Evolutionary conservation across 2,888 invertebrate genomes (phyloP), one percentile per base, ranked within the genome.

Genomic region (Agelastica alni): DNA sequence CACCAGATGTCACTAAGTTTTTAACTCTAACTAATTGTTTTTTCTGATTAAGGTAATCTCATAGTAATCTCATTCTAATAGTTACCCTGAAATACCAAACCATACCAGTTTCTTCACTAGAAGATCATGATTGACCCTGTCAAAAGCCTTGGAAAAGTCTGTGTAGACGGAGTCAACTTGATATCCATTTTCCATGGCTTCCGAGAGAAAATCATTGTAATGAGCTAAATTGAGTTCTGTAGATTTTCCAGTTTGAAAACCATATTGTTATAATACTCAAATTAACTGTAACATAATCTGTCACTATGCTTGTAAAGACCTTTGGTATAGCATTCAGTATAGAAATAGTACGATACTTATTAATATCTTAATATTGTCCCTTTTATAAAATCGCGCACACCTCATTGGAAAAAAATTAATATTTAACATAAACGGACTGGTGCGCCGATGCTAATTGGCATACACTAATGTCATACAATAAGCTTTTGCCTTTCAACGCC

Each of bases 101-200:
- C n/a, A n/a, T n/a, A n/a, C n/a, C n/a, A 34, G 22, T 7, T 22
- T 22, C 4, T 7, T 4, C 4, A 22, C 7, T 10, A 20, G 20
- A 12, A 39, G 18, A n/a, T 39, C 4, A 20, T 39, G 18, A 20
- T 39, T 39, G 10, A 39, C 39, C 10, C 20, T 39, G 39, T 39
- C 39, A n/a, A 39, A 39, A n/a, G 39, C 39, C n/a, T 39, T 18
- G 18, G 39, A 39, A 39, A 39, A 39, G 10, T 39, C 39, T 5
- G 39, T 39, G 20, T 39, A 18, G 2, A 39, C n/a, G n/a, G 18
- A 4, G 10, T 39, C 20, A 18, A 18, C n/a, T n/a, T 39, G 18
- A 2, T 3, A n/a, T 2, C 20, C 39, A n/a, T 12, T 12, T n/a
- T 18, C 20, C 18, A 39, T 20, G 10, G 9, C 39, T 9, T 39